These are phyloP conservation scores for Pangasius sanitwongsei DNA, from an alignment of 2,797 vertebrate species.

Conservation along the genomic window DNA sequence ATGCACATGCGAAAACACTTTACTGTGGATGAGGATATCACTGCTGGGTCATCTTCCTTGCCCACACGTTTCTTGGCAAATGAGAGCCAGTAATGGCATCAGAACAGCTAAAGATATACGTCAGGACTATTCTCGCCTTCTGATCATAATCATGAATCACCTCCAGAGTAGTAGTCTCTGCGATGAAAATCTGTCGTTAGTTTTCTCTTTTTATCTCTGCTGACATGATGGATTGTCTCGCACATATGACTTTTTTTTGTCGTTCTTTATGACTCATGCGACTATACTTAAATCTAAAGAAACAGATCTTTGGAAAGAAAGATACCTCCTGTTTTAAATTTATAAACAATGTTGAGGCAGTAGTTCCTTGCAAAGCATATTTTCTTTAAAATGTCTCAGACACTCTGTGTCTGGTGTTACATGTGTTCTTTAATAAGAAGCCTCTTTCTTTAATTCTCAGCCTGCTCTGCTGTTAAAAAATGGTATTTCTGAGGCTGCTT, in stretches of 20 bases:
- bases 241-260: no score
- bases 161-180: not conserved
- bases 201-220: not conserved
- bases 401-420: not conserved
- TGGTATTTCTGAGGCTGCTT: conserved; percentile 8
- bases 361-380: not conserved
- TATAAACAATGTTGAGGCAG: not conserved
- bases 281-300: not conserved
- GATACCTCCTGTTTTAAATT: not conserved
- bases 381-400: not conserved
- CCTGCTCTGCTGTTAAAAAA: conserved; percentile 3
- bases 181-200: not conserved
- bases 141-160: not conserved
- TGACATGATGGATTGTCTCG: not conserved
- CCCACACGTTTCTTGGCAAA: not conserved
- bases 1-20: not conserved
- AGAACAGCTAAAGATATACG: not conserved
- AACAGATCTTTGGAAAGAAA: not conserved
- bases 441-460: conserved; percentile 44
- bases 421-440: conserved; percentile 21
- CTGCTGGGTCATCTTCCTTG: not conserved
- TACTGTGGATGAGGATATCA: not conserved
- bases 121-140: not conserved
- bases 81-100: not conserved
- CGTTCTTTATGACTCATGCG: not conserved